phyloP scores from a whole-genome alignment of 2,888 invertebrate species.

The Helicoverpa assulta region DNA sequence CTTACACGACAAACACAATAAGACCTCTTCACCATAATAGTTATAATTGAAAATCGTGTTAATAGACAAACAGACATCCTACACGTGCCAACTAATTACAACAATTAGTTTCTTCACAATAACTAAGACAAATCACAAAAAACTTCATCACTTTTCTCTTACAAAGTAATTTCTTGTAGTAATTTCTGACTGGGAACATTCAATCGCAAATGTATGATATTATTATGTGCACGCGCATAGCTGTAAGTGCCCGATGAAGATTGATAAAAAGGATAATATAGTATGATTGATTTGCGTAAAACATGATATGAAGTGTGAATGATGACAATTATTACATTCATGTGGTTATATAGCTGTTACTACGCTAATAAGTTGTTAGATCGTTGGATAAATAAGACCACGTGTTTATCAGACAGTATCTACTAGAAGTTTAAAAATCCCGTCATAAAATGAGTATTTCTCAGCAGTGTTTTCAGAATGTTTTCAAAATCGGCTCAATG shows the following conservation, averaged over 20 bases:
- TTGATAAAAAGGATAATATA: not conserved
- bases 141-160: constrained; percentile 4
- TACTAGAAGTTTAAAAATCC: no score
- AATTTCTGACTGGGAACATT: not conserved
- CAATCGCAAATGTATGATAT: not conserved
- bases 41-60: not conserved
- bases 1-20: not conserved
- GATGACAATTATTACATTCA: not conserved
- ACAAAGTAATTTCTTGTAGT: not conserved
- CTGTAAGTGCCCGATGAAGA: not conserved
- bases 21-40: not conserved
- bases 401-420: no score
- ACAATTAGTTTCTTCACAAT: constrained; percentile 6
- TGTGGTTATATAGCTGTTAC: not conserved
- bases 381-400: not conserved
- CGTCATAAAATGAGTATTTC: no score
- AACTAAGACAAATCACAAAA: not conserved
- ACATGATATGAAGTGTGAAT: not conserved
- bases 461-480: no score
- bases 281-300: not conserved
- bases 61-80: constrained; percentile 10
- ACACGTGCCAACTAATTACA: not conserved
- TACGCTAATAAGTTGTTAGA: no score
- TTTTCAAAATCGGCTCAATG: no score
- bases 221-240: constrained; percentile 16